These are phyloP conservation scores for Nomada flava DNA, from an alignment of 2,888 invertebrate genomes.

Conservation along the genomic window DNA sequence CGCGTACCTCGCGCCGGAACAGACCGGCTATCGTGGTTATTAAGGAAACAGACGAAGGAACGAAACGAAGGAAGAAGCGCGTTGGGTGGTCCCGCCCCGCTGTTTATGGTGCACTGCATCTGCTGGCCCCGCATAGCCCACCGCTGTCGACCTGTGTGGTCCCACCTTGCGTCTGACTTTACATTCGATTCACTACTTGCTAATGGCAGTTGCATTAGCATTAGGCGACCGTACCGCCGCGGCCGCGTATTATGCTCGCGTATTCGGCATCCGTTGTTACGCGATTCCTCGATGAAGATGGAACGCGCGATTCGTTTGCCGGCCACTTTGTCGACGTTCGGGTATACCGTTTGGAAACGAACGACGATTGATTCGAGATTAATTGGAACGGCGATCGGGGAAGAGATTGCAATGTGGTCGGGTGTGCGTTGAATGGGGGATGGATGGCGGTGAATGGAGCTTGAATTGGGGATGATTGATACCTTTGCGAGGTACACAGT, in stretches of 20 bases:
- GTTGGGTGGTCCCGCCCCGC: conserved; percentile 83
- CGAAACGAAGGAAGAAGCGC: conserved; percentile 74
- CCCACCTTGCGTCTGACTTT: conserved; percentile 79
- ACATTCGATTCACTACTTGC: conserved; percentile 82
- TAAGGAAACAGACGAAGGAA: conserved; percentile 81
- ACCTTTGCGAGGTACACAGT: too few relatives aligned
- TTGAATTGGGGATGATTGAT: too few relatives aligned
- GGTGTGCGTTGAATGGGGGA: too few relatives aligned
- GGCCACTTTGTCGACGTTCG: background rate
- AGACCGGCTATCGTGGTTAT: conserved; percentile 79
- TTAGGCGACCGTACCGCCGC: conserved; percentile 62
- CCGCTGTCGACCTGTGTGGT: conserved; percentile 81
- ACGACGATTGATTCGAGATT: too few relatives aligned
- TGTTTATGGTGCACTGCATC: conserved; percentile 83
- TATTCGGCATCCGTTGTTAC: conserved; percentile 54
- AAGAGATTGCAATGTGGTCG: too few relatives aligned
- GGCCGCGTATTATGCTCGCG: conserved; percentile 50
- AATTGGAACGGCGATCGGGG: too few relatives aligned
- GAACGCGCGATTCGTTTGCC: background rate
- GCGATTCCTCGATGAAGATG: conserved; percentile 62
- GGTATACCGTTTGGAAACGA: background rate
- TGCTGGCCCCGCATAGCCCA: conserved; percentile 80
- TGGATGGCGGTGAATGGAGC: too few relatives aligned
- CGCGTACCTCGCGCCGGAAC: conserved; percentile 62
- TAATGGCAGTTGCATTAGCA: conserved; percentile 80